These are phyloP conservation scores for Pterophyllum scalare DNA, from an alignment of 2,113 vertebrate genomes.

Conservation along the genomic window DNA sequence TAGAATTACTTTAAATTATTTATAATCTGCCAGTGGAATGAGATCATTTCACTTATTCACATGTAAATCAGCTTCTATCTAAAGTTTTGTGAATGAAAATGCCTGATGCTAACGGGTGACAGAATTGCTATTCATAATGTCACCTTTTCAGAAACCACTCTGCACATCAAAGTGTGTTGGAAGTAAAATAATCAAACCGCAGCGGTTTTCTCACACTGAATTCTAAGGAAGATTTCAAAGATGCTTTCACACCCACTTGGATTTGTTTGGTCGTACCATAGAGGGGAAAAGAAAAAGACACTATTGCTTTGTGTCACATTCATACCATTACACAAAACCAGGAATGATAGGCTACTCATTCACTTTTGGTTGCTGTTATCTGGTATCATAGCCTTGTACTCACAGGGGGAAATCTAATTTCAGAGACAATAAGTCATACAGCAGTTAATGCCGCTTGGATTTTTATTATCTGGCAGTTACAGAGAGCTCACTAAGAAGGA, in stretches of 20 bases:
- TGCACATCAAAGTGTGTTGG: not conserved
- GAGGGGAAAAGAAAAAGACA: not conserved
- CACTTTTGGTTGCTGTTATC: not conserved
- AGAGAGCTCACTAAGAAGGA: slow-evolving; percentile 2
- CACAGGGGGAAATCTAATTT: not conserved
- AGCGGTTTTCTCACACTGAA: not conserved
- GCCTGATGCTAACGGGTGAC: not conserved
- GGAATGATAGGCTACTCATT: slow-evolving; percentile 1
- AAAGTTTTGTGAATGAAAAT: not conserved
- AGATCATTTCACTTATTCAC: slow-evolving; percentile 13
- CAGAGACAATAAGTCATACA: slow-evolving; percentile 5
- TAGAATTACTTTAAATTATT: slow-evolving; percentile 25
- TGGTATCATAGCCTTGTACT: not conserved
- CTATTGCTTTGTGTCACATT: not conserved
- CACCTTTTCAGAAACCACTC: slow-evolving; percentile 1
- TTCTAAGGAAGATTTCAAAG: not conserved
- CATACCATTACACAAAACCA: not conserved
- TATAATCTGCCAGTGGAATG: not conserved
- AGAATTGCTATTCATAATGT: not conserved
- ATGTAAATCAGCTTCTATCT: not conserved
- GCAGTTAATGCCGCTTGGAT: not conserved
- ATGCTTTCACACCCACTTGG: not conserved
- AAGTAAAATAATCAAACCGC: not conserved
- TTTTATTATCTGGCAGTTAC: not conserved
- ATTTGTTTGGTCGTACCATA: not conserved